Evolutionary conservation across 2,113 vertebrate species (phyloP).

Genomic region (Elaphurus davidianus): DNA sequence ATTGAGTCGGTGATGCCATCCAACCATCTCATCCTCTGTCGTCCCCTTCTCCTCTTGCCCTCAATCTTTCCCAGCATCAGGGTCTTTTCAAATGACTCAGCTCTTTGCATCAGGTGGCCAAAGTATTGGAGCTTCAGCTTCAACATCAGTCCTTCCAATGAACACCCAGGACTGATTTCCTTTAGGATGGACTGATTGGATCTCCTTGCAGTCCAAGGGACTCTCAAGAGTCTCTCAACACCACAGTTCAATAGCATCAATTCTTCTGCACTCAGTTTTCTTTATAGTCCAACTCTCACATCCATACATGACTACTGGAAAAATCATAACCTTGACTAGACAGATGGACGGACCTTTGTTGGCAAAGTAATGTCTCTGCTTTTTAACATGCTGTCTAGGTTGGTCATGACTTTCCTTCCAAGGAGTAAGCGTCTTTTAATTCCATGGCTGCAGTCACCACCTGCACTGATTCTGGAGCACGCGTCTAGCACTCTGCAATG

Average conservation of each 20-base stretch:
- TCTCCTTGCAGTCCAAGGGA: neutral
- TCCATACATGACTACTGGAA: neutral
- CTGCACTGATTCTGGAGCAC: neutral
- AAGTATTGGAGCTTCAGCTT: neutral
- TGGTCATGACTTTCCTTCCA: neutral
- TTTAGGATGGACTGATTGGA: neutral
- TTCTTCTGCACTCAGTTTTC: neutral
- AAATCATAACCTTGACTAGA: neutral
- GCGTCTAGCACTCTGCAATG: neutral
- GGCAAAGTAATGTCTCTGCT: neutral
- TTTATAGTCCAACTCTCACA: neutral
- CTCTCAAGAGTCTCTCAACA: neutral
- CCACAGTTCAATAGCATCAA: neutral
- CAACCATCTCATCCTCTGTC: neutral
- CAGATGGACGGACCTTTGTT: neutral
- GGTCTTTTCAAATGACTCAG: neutral
- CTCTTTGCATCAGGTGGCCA: neutral
- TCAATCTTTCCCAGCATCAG: neutral
- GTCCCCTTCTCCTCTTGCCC: accelerated
- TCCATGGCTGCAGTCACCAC: neutral
- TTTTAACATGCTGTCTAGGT: neutral
- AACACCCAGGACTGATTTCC: neutral
- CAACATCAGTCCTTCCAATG: neutral
- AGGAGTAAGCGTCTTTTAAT: neutral
- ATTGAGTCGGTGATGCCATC: neutral